A percentile compares a stretch with the other conserved stretches of the same genome.
Conservation (phyloP, 2,888 invertebrate species). For the Troilus luridus region DNA sequence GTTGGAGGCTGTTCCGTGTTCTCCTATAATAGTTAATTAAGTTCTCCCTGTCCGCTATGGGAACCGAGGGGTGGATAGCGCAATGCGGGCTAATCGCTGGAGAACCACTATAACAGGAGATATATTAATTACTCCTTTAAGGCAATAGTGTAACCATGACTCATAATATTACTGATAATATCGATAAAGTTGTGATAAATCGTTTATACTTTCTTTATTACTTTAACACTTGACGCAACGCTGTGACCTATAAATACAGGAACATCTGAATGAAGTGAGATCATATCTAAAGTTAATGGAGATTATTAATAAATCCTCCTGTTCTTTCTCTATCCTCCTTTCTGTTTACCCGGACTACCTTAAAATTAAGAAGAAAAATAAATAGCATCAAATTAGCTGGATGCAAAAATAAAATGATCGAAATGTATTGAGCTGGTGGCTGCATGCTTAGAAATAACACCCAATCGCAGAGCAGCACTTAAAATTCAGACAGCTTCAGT, state of each 20-base stretch:
- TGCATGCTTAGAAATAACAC: too few relatives aligned
- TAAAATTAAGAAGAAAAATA: too few relatives aligned
- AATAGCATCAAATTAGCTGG: too few relatives aligned
- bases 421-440: too few relatives aligned
- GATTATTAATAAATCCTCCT: too few relatives aligned
- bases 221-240: neutral
- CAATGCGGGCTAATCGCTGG: neutral
- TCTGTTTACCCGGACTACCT: too few relatives aligned
- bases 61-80: neutral
- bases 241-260: neutral
- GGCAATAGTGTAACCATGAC: neutral
- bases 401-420: too few relatives aligned
- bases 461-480: neutral
- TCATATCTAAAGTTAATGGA: neutral
- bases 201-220: neutral
- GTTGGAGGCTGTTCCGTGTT: neutral
- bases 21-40: slow-evolving; percentile 20
- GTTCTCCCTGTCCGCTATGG: neutral
- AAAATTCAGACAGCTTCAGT: too few relatives aligned
- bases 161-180: neutral
- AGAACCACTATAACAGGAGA: neutral
- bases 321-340: too few relatives aligned
- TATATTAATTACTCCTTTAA: neutral
- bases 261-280: neutral
- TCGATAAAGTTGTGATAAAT: neutral